These are phyloP conservation scores for Thunnus maccoyii DNA, from an alignment of 2,113 vertebrate species.

Conservation along the genomic window DNA sequence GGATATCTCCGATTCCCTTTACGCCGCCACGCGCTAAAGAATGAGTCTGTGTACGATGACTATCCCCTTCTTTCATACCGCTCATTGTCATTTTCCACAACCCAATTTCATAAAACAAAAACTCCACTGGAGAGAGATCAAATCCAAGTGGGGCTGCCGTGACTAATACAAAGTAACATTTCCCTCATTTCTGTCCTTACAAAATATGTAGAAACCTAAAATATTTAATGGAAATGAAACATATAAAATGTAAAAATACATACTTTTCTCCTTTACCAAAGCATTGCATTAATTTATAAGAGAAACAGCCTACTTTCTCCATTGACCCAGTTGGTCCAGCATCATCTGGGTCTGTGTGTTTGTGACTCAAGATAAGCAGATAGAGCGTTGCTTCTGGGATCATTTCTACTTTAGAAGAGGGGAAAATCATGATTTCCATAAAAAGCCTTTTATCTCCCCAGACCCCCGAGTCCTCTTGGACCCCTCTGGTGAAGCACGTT, in stretches of 20 bases:
- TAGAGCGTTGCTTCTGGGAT: constrained; percentile 38
- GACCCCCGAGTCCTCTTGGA: constrained; percentile 44
- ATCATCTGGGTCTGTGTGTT: constrained; percentile 15
- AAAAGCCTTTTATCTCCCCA: constrained; percentile 70
- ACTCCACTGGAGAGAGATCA: constrained; percentile 34
- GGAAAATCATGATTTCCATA: constrained; percentile 62
- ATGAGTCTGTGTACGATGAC: constrained; percentile 44
- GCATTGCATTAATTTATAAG: not conserved
- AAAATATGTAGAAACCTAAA: constrained; percentile 18
- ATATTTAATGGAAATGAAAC: not conserved
- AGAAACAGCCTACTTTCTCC: not conserved
- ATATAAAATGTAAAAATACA: not conserved
- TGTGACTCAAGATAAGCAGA: constrained; percentile 54
- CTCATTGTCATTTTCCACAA: constrained; percentile 59
- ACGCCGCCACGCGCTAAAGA: constrained; percentile 54
- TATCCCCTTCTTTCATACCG: constrained; percentile 37
- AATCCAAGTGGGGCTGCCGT: constrained; percentile 21
- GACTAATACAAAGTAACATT: constrained; percentile 33
- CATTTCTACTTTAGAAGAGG: constrained; percentile 42
- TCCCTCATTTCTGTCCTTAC: constrained; percentile 26
- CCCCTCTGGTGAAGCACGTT: constrained; percentile 60
- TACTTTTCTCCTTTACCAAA: not conserved
- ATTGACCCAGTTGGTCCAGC: constrained; percentile 26
- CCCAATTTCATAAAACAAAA: constrained; percentile 71
- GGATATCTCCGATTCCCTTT: constrained; percentile 71